Evolutionary conservation across 2,113 vertebrate species (phyloP), one percentile per base, ranked within the genome.

Genomic region (Sinosuthora webbiana): DNA sequence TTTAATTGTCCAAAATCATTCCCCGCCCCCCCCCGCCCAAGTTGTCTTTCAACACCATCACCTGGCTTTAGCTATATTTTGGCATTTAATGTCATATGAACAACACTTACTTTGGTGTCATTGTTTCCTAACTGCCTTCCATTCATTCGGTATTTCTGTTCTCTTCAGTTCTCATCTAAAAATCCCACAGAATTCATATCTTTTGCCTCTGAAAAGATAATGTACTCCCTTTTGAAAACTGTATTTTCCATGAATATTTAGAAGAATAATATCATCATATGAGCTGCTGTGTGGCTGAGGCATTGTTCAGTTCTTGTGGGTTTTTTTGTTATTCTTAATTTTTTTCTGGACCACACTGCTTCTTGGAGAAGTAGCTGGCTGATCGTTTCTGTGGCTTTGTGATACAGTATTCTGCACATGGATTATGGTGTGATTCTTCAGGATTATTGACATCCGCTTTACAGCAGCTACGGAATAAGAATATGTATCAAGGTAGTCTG

Each of bases 141-240:
- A 56, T 90, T 84, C 65, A 53, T 82, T 62, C 21, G 49, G 6
- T 82, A 45, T 90, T 93, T 81, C 49, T 90, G 30, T 88, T 81
- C 74, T 70, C 3, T 83, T 92, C 44, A 62, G 12, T 65, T 89
- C 41, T 82, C 33, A 41, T 64, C 28, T 76, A 57, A 91, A 90
- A 93, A 76, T 69, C 49, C 37, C 19, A 7, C 37, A 42, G 70
- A 79, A 80, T 87, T 85, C 42, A 8, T 47, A 1, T 83, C 47
- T 91, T 95, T 71, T 93, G n/a, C 53, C 9, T 89, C 49, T 89
- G 83, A 57, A 91, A 93, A 71, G 62, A 79, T 78, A 56, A 68
- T 11, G 14, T 82, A 19, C 30, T 82, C 15, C 49, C 20, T 92
- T 94, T 55, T 68, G 70, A 91, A 57, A 63, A 71, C 15, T 41